phyloP scores from a whole-genome alignment of 2,888 invertebrate species.

The Catonia carolina region DNA sequence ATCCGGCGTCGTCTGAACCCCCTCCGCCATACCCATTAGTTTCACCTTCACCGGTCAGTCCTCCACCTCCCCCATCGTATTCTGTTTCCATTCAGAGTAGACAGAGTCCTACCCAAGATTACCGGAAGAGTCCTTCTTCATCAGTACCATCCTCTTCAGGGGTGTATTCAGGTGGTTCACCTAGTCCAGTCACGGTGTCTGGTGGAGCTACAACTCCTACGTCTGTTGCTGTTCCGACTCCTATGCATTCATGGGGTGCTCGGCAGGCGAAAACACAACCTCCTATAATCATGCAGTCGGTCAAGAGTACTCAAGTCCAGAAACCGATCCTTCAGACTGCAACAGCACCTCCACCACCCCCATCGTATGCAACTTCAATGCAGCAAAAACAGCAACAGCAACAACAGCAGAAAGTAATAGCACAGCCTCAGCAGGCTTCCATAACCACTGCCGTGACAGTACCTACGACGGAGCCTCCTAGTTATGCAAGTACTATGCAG shows the following conservation, averaged over 20 bases:
- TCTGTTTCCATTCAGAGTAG: slow-evolving; percentile 79
- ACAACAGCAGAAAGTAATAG: slow-evolving; percentile 42
- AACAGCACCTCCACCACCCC: slow-evolving; percentile 78
- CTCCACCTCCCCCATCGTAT: slow-evolving; percentile 77
- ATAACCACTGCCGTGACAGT: slow-evolving; percentile 48
- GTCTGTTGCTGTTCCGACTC: slow-evolving; percentile 64
- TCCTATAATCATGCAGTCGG: slow-evolving; percentile 94
- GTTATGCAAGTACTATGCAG: slow-evolving; percentile 84
- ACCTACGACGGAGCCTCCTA: slow-evolving; percentile 82
- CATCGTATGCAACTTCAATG: slow-evolving; percentile 73
- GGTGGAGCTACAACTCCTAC: slow-evolving; percentile 54
- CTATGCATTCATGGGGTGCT: slow-evolving; percentile 77
- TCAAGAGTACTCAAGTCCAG: slow-evolving; percentile 91
- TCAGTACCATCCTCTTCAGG: slow-evolving; percentile 55
- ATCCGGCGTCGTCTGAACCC: slow-evolving; percentile 56
- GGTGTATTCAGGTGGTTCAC: slow-evolving; percentile 73
- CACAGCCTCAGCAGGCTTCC: slow-evolving; percentile 42
- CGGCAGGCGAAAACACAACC: slow-evolving; percentile 84
- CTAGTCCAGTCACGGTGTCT: slow-evolving; percentile 71
- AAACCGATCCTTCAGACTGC: slow-evolving; percentile 93
- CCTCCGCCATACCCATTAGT: slow-evolving; percentile 62
- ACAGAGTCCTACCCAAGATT: slow-evolving; percentile 77
- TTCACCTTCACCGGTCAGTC: slow-evolving; percentile 49
- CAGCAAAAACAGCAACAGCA: slow-evolving; percentile 66
- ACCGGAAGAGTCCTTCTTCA: slow-evolving; percentile 78